Conservation (phyloP, 2,113 vertebrate genomes). For the Cyphomyrus plagiostoma region DNA sequence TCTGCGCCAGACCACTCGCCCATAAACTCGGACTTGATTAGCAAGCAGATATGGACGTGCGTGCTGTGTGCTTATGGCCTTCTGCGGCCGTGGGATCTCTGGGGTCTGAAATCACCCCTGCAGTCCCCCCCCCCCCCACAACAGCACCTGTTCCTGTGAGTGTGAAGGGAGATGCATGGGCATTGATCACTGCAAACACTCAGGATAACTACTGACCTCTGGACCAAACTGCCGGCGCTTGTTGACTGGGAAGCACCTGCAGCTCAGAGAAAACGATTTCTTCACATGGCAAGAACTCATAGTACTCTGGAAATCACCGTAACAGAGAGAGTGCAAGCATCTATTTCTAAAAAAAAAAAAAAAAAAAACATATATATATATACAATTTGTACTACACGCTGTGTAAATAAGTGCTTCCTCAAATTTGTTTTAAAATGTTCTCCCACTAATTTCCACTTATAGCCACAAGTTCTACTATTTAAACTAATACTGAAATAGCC, state of each 20-base stretch:
- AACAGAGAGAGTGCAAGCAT: background rate
- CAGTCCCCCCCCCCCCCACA: background rate
- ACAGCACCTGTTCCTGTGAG: constrained; percentile 1
- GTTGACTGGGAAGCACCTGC: background rate
- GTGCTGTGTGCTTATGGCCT: background rate
- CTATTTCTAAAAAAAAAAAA: background rate
- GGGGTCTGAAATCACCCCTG: background rate
- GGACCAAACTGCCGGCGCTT: background rate
- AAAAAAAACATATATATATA: background rate
- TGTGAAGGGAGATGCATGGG: background rate
- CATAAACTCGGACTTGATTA: background rate
- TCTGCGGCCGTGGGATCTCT: background rate
- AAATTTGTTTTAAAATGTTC: too few species aligned
- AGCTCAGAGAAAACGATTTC: background rate
- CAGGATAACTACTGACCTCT: background rate
- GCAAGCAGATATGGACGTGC: background rate
- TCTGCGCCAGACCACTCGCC: too few species aligned
- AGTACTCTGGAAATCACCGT: background rate
- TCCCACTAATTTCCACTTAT: too few species aligned
- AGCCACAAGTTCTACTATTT: too few species aligned
- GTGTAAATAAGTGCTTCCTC: too few species aligned
- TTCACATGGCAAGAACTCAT: background rate
- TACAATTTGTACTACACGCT: too few species aligned
- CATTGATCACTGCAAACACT: background rate
- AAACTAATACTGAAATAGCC: too few species aligned